Conservation (phyloP, 2,888 invertebrate species). For the Ophion slaviceki region DNA sequence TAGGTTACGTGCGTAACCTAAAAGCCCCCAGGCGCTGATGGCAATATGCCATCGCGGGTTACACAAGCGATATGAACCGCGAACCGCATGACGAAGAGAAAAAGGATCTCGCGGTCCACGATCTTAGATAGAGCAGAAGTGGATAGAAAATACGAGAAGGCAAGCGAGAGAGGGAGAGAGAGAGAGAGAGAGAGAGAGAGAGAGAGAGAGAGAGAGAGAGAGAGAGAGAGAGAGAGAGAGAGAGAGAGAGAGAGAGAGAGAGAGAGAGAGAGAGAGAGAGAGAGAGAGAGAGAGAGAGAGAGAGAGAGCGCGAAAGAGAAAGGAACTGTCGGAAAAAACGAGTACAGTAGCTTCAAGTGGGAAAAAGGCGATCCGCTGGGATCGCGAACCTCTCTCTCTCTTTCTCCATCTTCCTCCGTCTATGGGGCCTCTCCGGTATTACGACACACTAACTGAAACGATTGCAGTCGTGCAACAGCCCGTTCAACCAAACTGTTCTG, state of each 20-base stretch:
- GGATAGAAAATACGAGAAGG: slow-evolving; percentile 41
- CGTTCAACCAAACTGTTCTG: slow-evolving; percentile 33
- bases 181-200: slow-evolving; percentile 32
- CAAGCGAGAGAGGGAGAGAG: slow-evolving; percentile 17
- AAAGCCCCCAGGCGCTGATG: slow-evolving; percentile 12
- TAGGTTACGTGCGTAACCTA: slow-evolving; percentile 21
- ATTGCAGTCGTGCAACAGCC: slow-evolving; percentile 57
- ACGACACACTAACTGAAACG: slow-evolving; percentile 52
- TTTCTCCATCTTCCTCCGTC: slow-evolving; percentile 12
- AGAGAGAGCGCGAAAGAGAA: slow-evolving; percentile 29
- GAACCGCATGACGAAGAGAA: slow-evolving; percentile 42
- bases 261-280: slow-evolving; percentile 33
- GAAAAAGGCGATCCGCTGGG: slow-evolving; percentile 56
- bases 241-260: slow-evolving; percentile 27
- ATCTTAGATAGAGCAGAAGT: slow-evolving; percentile 48
- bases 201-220: slow-evolving; percentile 27
- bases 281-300: slow-evolving; percentile 52
- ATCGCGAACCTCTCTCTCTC: slow-evolving; percentile 54
- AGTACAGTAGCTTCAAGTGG: slow-evolving; percentile 39
- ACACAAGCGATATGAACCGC: slow-evolving; percentile 44
- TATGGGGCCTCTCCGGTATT: slow-evolving; percentile 38
- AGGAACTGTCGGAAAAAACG: slow-evolving; percentile 25
- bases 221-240: slow-evolving; percentile 28
- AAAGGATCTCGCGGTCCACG: slow-evolving; percentile 51
- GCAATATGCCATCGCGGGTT: slow-evolving; percentile 50